phyloP scores from a whole-genome alignment of 2,888 invertebrate genomes.

The Leptura quadrifasciata region DNA sequence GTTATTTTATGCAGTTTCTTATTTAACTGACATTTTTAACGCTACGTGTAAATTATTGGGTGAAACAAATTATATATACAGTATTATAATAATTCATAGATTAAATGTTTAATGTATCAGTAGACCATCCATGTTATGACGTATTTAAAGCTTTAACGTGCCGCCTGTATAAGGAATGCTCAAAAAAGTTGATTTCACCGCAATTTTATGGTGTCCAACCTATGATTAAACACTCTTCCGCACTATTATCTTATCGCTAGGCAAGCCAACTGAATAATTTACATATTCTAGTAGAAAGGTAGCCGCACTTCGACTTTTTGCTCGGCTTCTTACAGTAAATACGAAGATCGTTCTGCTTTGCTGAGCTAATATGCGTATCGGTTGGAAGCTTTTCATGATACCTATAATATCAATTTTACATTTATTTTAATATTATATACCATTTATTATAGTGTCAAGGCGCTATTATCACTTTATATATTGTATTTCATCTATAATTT shows the following conservation, averaged over 20 bases:
- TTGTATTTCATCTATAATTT: constrained; percentile 12
- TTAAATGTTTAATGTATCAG: too few relatives aligned
- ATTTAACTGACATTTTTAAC: too few relatives aligned
- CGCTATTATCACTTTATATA: constrained; percentile 7
- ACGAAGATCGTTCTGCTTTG: constrained; percentile 37
- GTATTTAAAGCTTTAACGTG: neutral
- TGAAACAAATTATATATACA: too few relatives aligned
- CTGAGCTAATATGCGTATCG: constrained; percentile 35
- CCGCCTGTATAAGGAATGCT: constrained; percentile 18
- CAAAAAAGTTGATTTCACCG: constrained; percentile 49
- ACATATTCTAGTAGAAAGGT: constrained; percentile 56
- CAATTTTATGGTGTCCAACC: constrained; percentile 45
- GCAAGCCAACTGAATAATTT: constrained; percentile 53
- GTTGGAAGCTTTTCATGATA: constrained; percentile 37
- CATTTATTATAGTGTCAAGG: constrained; percentile 8
- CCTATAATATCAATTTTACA: constrained; percentile 33
- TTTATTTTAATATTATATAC: constrained; percentile 29
- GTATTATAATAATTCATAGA: too few relatives aligned
- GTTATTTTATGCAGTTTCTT: too few relatives aligned
- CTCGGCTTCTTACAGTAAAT: constrained; percentile 18
- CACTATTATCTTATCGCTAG: constrained; percentile 54
- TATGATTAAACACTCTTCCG: constrained; percentile 56
- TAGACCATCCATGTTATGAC: too few relatives aligned
- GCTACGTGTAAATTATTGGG: too few relatives aligned
- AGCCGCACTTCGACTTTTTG: constrained; percentile 25